Base-by-base conservation (phyloP, 2,888 invertebrate genomes). In the Synergus laeviventris region DNA sequence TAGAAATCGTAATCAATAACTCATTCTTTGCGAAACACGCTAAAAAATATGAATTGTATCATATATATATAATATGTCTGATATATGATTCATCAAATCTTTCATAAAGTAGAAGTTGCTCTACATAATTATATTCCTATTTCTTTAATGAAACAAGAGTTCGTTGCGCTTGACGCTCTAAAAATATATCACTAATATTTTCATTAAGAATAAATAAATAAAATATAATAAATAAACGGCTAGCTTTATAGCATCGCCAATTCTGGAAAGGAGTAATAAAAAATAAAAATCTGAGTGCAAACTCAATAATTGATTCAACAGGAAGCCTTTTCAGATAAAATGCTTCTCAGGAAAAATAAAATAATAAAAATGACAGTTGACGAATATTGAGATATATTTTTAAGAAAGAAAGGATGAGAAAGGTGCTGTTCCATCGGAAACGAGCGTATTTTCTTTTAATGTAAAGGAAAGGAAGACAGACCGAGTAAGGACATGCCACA, bases 361-460 rank as follows among this genome's bases (percentile, higher is more conserved):
- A 5, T 1, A 4, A 8, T n/a, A 49, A n/a, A 9, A n/a, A n/a
- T 62, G 18, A 38, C 60, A 36, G 18, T 36, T 8, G 36, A 36
- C 14, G 56, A 31, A 31, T 61, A 36, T 36, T 61, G 36, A 61
- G 61, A 31, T 16, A n/a, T 61, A n/a, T 31, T 36, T 31, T 36
- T n/a, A 36, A 61, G 36, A 38, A 62, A 62, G 62, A 62, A 62
- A 36, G 62, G 62, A 62, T 38, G 62, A 62, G 62, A 62, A 62
- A 62, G 62, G 62, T 38, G 62, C 36, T 62, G 62, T 62, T 8
- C n/a, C n/a, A 62, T 31, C 16, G 8, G 9, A n/a, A 59, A 59
- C 36, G 9, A 36, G 62, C 36, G 62, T 11, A 62, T 38, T 36
- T 38, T 62, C 3, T 62, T 62, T 62, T 62, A 38, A 11, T 62